phyloP scores from a whole-genome alignment of 2,888 invertebrate genomes.

The Drosophila pseudotalamancana region DNA sequence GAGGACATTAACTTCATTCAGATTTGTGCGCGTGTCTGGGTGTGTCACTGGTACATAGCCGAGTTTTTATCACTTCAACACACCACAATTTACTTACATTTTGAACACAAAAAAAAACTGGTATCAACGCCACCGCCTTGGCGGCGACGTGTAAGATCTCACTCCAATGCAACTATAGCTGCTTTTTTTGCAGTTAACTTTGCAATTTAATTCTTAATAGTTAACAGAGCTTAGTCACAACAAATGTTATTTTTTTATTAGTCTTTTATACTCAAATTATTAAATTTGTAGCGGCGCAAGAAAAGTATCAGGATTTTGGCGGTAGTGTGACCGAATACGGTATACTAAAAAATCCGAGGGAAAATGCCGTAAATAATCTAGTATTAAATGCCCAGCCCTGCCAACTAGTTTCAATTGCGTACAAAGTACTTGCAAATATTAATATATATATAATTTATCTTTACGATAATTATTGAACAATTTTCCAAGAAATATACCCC shows the following conservation, averaged over 20 bases:
- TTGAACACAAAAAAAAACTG: background rate
- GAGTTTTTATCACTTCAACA: background rate
- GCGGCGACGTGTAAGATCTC: conserved; percentile 40
- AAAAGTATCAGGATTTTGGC: background rate
- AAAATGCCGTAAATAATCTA: background rate
- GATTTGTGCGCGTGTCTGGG: background rate
- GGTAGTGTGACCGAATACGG: conserved; percentile 12
- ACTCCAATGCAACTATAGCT: background rate
- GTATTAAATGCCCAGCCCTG: background rate
- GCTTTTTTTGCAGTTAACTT: background rate
- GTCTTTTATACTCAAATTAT: background rate
- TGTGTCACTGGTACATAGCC: background rate
- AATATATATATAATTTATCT: background rate
- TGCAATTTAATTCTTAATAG: background rate
- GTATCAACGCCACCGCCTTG: conserved; percentile 52
- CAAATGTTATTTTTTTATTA: background rate
- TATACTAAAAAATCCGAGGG: background rate
- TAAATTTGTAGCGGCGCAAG: background rate
- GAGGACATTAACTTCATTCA: background rate
- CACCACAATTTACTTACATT: conserved; percentile 36
- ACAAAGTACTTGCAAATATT: background rate
- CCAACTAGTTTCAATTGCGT: background rate
- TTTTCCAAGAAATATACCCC: no score
- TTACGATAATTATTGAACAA: background rate
- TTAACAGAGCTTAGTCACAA: background rate